phyloP scores from a whole-genome alignment of 2,888 invertebrate genomes.

The Parnassius orleans region DNA sequence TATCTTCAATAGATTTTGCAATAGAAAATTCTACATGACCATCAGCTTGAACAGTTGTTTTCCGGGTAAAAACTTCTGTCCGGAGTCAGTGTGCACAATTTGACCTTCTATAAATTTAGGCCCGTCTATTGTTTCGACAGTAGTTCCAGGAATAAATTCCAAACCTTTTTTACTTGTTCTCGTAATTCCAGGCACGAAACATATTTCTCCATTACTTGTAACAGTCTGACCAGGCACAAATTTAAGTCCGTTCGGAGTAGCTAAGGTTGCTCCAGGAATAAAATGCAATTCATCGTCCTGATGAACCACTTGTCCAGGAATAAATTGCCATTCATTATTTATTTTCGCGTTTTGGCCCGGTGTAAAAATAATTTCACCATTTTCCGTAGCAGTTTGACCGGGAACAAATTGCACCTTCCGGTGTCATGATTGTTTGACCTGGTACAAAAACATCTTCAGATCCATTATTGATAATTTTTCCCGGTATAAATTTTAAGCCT shows the following conservation, averaged over 20 bases:
- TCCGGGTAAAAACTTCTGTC: conserved; percentile 84
- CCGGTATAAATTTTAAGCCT: conserved; percentile 83
- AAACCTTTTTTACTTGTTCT: conserved; percentile 62
- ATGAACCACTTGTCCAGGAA: conserved; percentile 83
- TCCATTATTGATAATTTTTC: conserved; percentile 74
- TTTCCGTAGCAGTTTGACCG: conserved; percentile 81
- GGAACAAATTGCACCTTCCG: conserved; percentile 83
- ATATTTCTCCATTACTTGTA: conserved; percentile 69
- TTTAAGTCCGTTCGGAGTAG: conserved; percentile 82
- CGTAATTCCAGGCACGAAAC: conserved; percentile 83
- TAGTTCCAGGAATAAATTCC: conserved; percentile 82
- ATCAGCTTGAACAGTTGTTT: conserved; percentile 70
- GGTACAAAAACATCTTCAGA: conserved; percentile 80
- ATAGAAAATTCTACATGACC: conserved; percentile 81
- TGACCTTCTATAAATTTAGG: conserved; percentile 85
- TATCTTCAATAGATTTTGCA: conserved; percentile 80
- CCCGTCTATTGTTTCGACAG: conserved; percentile 83
- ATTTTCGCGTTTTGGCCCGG: conserved; percentile 83
- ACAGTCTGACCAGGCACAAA: conserved; percentile 85
- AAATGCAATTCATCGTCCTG: conserved; percentile 80
- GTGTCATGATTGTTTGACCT: conserved; percentile 82
- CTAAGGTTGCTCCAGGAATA: conserved; percentile 83
- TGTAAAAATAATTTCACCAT: conserved; percentile 77
- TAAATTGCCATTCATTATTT: conserved; percentile 82
- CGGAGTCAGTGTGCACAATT: conserved; percentile 79